Base-by-base conservation (phyloP, 1,140 invertebrate species). In the Diuraphis noxia region DNA sequence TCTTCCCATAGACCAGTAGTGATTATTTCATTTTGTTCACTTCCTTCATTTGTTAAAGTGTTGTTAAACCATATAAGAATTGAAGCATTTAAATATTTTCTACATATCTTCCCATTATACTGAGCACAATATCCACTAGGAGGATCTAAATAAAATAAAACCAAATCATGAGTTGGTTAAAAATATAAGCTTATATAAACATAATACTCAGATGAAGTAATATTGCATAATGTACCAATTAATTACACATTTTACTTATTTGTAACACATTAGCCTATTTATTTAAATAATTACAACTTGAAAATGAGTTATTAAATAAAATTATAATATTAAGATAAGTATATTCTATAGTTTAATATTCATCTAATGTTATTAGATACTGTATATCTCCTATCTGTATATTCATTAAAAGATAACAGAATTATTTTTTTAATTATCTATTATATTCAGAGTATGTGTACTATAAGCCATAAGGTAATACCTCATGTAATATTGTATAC, bases 101-200 rank as follows among this genome's bases (percentile, higher is more conserved):
- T 97, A 94, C 98, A 99, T 92, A 98, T 96, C 94, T 97, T 96
- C 46, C 98, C 98, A 94, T 96, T 97, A 94, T 99, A 99, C 6
- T 96, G 96, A 36, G 96, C 96, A 95, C 98, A 99, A 94, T 97
- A 96, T 40, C 97, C 97, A 52, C 85, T 82, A 3, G 81, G 85
- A 84, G 34, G 17, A 91, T 52, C 89, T 91, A 82, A 52, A 91
- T 91, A 82, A 52, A 91, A 49, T 81, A 36, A 19, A 81, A 90
- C 7, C 25, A 43, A 85, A 43, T 38, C 23, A 82, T 82, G 9
- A 82, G 7, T 38, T 34, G 13, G 49, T 85, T 85, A 34, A 86
- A 43, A 49, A 41, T 34, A 5, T n/a, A 43, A 86, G n/a, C 21
- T 10, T 5, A 19, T 43, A 85, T 85, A 5, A 6, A 46, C 6